Evolutionary conservation across 37 sponge, comb jelly and placozoan species (phyloP).

Genomic region (Theonella swinhoei): DNA sequence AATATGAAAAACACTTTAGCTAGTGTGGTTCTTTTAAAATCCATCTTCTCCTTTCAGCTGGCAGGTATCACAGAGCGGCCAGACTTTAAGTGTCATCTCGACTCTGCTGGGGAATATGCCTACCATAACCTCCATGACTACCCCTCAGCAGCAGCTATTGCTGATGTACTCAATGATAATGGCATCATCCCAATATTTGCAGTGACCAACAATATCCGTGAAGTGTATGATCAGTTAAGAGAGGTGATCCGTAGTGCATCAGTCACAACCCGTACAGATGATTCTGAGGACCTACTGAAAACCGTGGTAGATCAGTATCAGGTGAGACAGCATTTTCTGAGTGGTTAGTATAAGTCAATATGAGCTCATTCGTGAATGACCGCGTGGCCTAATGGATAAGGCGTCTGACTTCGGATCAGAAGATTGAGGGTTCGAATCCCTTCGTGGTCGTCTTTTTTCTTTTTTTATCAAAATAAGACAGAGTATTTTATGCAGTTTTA

Average conservation of each 20-base stretch:
- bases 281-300: background rate
- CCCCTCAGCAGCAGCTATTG: conserved; percentile 64
- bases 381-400: too few relatives aligned
- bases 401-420: too few relatives aligned
- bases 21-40: too few relatives aligned
- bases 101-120: conserved; percentile 17
- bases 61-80: conserved; percentile 27
- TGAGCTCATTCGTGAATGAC: background rate
- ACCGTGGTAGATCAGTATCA: conserved; percentile 25
- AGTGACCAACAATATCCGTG: conserved; percentile 18
- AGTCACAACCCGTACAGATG: conserved; percentile 16
- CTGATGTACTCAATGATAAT: conserved; percentile 58
- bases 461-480: background rate
- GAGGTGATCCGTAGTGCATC: conserved; percentile 50
- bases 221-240: conserved; percentile 42
- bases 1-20: too few relatives aligned
- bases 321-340: background rate
- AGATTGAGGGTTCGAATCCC: too few relatives aligned
- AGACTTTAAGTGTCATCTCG: conserved; percentile 40
- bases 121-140: conserved; percentile 56
- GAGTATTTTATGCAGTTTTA: background rate
- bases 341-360: too few relatives aligned
- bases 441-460: background rate
- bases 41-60: conserved; percentile 15
- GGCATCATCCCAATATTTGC: conserved; percentile 85